phyloP scores from a whole-genome alignment of 1,140 invertebrate genomes.

The Littorina saxatilis region DNA sequence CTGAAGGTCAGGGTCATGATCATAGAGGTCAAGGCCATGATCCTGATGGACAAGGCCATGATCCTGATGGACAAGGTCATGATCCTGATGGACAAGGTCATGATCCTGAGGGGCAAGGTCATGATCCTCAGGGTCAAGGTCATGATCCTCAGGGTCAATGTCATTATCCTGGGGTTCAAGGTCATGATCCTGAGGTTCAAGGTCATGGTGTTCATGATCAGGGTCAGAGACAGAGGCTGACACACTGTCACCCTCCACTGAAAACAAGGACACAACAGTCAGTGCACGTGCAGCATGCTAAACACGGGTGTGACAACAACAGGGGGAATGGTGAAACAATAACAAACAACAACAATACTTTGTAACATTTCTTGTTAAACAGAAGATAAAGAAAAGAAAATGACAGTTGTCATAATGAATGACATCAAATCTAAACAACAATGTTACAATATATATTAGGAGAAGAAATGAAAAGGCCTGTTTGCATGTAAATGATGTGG shows the following conservation, averaged over 20 bases:
- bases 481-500: no score
- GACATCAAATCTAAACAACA: no score
- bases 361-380: no score
- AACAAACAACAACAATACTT: no score
- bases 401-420: no score
- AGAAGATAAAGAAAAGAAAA: no score
- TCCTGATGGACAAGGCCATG: background rate
- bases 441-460: no score
- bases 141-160: background rate
- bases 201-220: background rate
- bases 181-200: background rate
- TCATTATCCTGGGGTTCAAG: constrained; percentile 13
- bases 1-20: background rate
- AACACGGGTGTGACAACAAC: no score
- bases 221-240: constrained; percentile 19
- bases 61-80: constrained; percentile 1
- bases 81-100: background rate
- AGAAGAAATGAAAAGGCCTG: no score
- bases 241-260: constrained; percentile 23
- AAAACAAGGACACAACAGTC: constrained; percentile 28
- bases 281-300: constrained; percentile 28
- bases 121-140: background rate
- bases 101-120: background rate
- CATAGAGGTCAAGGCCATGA: background rate
- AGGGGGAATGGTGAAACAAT: no score